Evolutionary conservation across 2,797 vertebrate genomes (phyloP), one percentile per base, ranked within the genome.

Genomic region (Dromococcyx pavoninus): DNA sequence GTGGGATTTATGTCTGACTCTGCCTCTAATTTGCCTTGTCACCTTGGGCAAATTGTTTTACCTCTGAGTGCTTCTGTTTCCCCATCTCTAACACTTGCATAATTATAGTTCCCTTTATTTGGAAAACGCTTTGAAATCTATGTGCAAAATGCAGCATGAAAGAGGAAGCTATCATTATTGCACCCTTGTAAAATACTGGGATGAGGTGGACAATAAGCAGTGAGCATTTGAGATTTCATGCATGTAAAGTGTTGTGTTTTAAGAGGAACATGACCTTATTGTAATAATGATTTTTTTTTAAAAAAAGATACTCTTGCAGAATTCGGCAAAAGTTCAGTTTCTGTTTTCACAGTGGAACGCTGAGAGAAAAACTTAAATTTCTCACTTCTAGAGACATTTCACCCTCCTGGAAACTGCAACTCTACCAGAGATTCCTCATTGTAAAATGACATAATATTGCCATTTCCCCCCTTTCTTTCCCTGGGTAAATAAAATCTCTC

Each of bases 281-380:
- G 30, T 46, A 79, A 71, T 72, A 86, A 70, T 10, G 33, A 58
- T 57, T 70, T 46, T 5, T n/a, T n/a, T 54, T 51, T 32, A 18
- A 0, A 53, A 57, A 41, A 77, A 51, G 7, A 51, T 27, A 46
- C 23, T 82, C n/a, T 44, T 46, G 46, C 44, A 57, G 54, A 86
- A 67, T 84, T 37, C 73, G 91, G 88, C 83, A 86, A 30, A 75
- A 73, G 21, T 67, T 70, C 89, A 57, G 33, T 50, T 84, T 95
- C 58, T 93, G 44, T 78, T 93, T 86, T 77, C 54, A 43, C 33
- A 67, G 35, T 28, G 23, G 43, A 91, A 86, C 35, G 73, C 66
- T 81, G 91, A 91, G 44, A 86, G 79, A 90, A 86, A 91, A 91
- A 60, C 41, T 83, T 94, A 93, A 95, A 96, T 94, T 96, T 96